Conservation (phyloP, 1,140 invertebrate species). For the Archegozetes longisetosus region DNA sequence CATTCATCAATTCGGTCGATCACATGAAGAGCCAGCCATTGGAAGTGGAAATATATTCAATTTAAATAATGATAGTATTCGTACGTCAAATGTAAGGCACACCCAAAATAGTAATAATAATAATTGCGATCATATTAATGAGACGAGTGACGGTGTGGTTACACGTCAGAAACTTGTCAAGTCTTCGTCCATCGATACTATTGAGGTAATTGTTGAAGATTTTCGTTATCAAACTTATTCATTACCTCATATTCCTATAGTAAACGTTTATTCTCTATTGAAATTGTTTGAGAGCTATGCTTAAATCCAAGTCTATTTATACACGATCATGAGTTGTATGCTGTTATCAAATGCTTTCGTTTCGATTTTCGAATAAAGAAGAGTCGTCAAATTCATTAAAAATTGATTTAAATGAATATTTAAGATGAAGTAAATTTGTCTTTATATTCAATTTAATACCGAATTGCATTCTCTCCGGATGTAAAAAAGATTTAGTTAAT, state of each 20-base stretch:
- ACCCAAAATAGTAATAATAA: not conserved
- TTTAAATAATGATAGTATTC: not conserved
- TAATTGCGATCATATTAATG: not conserved
- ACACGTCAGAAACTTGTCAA: not conserved
- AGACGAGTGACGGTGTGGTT: not conserved
- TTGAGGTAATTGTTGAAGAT: not conserved
- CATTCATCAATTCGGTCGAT: conserved; percentile 3
- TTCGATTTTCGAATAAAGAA: too few relatives aligned
- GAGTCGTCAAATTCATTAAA: too few relatives aligned
- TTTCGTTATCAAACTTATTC: not conserved
- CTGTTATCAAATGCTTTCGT: too few relatives aligned
- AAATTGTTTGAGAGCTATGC: too few relatives aligned
- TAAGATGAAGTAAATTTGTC: too few relatives aligned
- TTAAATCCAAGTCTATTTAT: too few relatives aligned
- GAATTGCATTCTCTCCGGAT: too few relatives aligned
- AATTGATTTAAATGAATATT: too few relatives aligned
- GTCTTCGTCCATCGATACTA: conserved; percentile 9
- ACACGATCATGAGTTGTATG: too few relatives aligned
- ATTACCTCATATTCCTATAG: not conserved
- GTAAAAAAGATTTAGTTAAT: too few relatives aligned
- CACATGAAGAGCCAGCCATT: conserved; percentile 6
- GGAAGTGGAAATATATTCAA: conserved; percentile 1
- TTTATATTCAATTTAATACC: too few relatives aligned
- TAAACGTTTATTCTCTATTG: too few relatives aligned
- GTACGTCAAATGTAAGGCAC: not conserved